A percentile compares a stretch with the other conserved stretches of the same genome.
These are phyloP conservation scores for Mesoligia furuncula DNA, from an alignment of 2,888 invertebrate genomes.

Conservation along the genomic window DNA sequence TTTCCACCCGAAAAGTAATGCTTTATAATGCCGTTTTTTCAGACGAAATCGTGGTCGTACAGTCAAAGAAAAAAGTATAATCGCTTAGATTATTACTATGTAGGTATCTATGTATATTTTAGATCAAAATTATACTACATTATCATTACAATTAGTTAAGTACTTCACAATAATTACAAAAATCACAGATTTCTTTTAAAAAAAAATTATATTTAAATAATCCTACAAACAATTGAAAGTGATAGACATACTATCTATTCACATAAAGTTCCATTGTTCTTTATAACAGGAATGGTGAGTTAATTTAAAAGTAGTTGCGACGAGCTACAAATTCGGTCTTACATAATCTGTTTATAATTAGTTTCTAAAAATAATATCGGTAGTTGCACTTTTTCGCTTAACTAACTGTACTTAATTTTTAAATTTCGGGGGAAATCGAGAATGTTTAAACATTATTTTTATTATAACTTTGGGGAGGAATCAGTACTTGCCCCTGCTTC, in stretches of 20 bases:
- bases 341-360: background rate
- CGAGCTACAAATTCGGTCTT: background rate
- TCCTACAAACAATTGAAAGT: too few relatives aligned
- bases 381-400: background rate
- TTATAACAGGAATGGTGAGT: background rate
- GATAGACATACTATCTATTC: background rate
- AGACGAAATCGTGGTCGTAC: background rate
- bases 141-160: background rate
- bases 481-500: background rate
- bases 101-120: background rate
- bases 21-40: background rate
- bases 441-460: background rate
- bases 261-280: background rate
- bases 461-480: background rate
- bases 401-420: background rate
- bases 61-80: background rate
- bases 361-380: background rate
- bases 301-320: background rate
- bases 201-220: background rate
- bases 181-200: background rate
- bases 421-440: background rate
- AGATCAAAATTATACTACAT: background rate
- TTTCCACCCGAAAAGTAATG: background rate
- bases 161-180: background rate
- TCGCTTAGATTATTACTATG: background rate